phyloP scores from a whole-genome alignment of 2,888 invertebrate species.

The Trissolcus japonicus region DNA sequence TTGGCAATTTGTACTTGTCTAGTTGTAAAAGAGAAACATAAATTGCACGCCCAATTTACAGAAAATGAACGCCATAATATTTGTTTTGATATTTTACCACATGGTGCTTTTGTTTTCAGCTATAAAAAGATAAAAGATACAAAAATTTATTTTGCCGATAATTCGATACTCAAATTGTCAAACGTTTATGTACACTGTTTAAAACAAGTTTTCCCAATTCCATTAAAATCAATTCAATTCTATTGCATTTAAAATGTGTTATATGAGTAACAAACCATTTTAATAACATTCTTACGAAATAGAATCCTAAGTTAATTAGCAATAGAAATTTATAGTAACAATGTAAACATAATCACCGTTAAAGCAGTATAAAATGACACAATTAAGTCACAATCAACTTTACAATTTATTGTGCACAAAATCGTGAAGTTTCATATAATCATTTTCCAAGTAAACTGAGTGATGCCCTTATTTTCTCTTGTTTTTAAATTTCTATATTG shows the following conservation, averaged over 20 bases:
- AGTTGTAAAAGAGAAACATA: slow-evolving; percentile 48
- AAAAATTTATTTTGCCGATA: neutral
- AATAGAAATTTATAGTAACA: no score
- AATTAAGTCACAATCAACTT: no score
- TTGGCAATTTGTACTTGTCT: slow-evolving; percentile 55
- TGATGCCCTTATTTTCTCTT: no score
- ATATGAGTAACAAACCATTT: no score
- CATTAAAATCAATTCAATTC: neutral
- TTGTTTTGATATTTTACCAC: slow-evolving; percentile 54
- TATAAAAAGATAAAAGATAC: slow-evolving; percentile 25
- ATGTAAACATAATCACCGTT: no score
- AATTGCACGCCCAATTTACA: slow-evolving; percentile 52
- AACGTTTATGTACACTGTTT: no score
- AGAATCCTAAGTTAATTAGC: no score
- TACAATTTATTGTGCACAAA: no score
- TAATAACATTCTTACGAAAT: no score
- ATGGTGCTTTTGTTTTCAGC: slow-evolving; percentile 30
- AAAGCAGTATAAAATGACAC: no score
- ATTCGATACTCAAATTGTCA: neutral
- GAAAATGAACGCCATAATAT: slow-evolving; percentile 52
- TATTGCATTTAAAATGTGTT: neutral
- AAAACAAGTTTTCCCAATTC: no score
- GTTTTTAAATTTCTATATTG: neutral
- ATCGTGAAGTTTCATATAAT: slow-evolving; percentile 3
- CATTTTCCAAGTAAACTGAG: neutral